Conservation (phyloP, 2,888 invertebrate species). For the Glyphotaelius pellucidus region DNA sequence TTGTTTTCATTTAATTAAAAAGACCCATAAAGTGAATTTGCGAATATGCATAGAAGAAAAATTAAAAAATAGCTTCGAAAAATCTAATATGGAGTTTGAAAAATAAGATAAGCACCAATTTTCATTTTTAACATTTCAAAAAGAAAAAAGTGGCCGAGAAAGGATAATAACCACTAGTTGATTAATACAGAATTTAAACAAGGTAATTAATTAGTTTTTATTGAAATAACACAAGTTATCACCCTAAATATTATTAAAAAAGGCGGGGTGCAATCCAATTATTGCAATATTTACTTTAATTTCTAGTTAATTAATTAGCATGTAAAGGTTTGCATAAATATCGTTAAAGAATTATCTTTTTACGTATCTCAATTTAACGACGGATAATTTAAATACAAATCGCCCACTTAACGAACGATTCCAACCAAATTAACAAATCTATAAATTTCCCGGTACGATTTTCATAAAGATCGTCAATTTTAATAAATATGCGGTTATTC, state of each 20-base stretch:
- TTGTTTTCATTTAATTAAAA: too few relatives aligned
- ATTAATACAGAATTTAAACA: neutral
- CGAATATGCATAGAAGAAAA: too few relatives aligned
- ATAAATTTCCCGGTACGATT: constrained; percentile 16
- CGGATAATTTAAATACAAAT: constrained; percentile 21
- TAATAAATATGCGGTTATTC: neutral
- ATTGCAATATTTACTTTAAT: neutral
- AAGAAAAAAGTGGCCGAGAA: too few relatives aligned
- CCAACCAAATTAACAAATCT: constrained; percentile 19
- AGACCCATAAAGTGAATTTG: too few relatives aligned
- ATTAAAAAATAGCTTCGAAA: too few relatives aligned
- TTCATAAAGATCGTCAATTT: constrained; percentile 20
- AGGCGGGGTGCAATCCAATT: neutral
- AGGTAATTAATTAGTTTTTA: neutral
- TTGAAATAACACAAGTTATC: neutral
- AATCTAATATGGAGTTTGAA: too few relatives aligned
- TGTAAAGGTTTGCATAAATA: constrained; percentile 23
- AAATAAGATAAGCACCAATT: too few relatives aligned
- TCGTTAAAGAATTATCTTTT: constrained; percentile 8
- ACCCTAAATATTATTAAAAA: neutral
- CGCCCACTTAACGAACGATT: constrained; percentile 33
- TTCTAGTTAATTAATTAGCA: constrained; percentile 13
- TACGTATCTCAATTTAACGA: constrained; percentile 27
- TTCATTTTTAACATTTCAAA: too few relatives aligned
- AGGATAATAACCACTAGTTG: neutral